Percentiles rank a stretch among this genome's conserved stretches.
Conservation (phyloP, 2,797 vertebrate genomes). For the Leptodactylus fallax region DNA sequence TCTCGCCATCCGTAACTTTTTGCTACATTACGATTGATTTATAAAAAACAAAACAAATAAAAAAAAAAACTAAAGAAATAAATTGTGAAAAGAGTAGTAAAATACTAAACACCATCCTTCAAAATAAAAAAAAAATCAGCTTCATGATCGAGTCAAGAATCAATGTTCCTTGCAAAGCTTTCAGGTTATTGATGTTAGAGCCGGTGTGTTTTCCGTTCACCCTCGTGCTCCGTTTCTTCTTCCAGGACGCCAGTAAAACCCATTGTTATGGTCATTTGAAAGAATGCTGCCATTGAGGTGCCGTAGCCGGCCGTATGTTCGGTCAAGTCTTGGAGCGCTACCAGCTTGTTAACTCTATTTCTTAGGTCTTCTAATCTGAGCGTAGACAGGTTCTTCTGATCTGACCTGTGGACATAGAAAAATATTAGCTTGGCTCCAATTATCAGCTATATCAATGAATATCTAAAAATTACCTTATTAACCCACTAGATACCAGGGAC, state of each 20-base stretch:
- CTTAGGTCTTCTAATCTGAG: constrained; percentile 96
- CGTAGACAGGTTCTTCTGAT: constrained; percentile 94
- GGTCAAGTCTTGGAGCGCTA: constrained; percentile 74
- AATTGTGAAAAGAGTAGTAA: constrained; percentile 58
- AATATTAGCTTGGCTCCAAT: background rate
- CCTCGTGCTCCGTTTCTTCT: constrained; percentile 74
- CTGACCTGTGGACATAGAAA: constrained; percentile 77
- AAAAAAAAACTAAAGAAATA: constrained; percentile 63
- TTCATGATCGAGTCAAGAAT: constrained; percentile 45
- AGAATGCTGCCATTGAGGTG: constrained; percentile 70
- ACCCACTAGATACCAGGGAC: background rate
- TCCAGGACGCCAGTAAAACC: constrained; percentile 69
- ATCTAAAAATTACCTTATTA: too few species aligned
- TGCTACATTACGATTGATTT: constrained; percentile 68
- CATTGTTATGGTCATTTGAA: constrained; percentile 70
- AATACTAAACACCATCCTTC: constrained; percentile 29
- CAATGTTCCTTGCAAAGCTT: constrained; percentile 62
- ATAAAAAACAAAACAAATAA: constrained; percentile 60
- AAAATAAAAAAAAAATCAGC: background rate
- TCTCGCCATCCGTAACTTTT: constrained; percentile 64
- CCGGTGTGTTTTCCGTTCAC: constrained; percentile 48
- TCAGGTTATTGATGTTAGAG: constrained; percentile 63
- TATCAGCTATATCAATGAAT: too few species aligned
- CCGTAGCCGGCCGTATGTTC: constrained; percentile 72
- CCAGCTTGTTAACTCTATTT: constrained; percentile 80